Evolutionary conservation across 2,113 vertebrate genomes (phyloP), one percentile per base, ranked within the genome.

Genomic region (Oreochromis spilurus): DNA sequence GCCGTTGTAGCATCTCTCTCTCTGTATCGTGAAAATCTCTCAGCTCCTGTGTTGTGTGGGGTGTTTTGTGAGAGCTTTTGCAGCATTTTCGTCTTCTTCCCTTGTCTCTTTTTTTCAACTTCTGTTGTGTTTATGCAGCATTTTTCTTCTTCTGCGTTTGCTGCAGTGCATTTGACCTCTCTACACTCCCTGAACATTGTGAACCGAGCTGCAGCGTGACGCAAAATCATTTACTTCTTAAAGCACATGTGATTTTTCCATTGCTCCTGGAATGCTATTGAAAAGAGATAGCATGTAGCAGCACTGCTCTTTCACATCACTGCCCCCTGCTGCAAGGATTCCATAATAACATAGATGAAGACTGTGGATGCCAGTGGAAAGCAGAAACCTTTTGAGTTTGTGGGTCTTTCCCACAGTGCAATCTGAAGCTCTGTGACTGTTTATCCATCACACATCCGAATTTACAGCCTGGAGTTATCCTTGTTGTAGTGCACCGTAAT

Each of bases 121-220:
- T 36, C 17, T 0, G 2, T 1, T n/a, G 31, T 36, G 57, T 60
- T 62, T 7, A 19, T n/a, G 60, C 60, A 38, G 31, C 10, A 65
- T 65, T 65, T 13, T 21, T 65, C 60, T 4, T 36, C 31, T 65
- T 65, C 17, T 65, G 17, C 11, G 38, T 67, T 67, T 67, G 1
- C 0, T 1, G 34, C 34, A 67, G 60, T 67, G 34, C 19, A 0
- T 38, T 67, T 67, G 2, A 11, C 60, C 3, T 13, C 60, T 13
- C 43, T 62, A 75, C 14, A 75, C 9, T 0, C 43, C 70, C 16
- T 48, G 11, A 67, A 67, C 40, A 75, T 24, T 24, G 21, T n/a
- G 31, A 65, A 36, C 60, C 4, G 0, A 38, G 34, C 60, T 38
- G 10, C 60, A 65, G 60, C 10, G 1, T 77, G 43, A n/a, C n/a